phyloP scores from a whole-genome alignment of 37 sponge, comb jelly and placozoan species.

The Halichondria panicea region DNA sequence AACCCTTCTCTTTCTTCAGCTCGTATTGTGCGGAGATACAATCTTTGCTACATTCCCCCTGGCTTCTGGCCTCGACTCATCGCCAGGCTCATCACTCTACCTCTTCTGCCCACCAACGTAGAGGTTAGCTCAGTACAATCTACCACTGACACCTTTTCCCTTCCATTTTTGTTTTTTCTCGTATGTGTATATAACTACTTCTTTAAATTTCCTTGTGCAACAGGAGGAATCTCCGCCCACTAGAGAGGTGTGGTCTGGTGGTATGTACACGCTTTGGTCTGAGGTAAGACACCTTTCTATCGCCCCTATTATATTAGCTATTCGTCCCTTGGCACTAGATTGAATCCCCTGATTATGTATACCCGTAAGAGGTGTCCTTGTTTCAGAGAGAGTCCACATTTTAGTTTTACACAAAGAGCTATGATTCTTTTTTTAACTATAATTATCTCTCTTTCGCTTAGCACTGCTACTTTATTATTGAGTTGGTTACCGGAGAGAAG shows the following conservation, averaged over 20 bases:
- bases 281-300: not conserved
- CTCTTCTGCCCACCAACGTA: too few species aligned
- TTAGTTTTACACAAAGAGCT: not conserved
- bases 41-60: conserved; percentile 81
- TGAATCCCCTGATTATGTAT: too few species aligned
- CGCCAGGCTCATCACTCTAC: conserved; percentile 63
- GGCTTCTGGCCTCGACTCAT: conserved; percentile 85
- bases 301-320: not conserved
- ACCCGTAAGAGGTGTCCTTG: too few species aligned
- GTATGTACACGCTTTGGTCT: conserved; percentile 52
- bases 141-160: too few species aligned
- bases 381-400: not conserved
- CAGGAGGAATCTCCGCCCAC: too few species aligned
- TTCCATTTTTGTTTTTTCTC: too few species aligned
- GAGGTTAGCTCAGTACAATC: not conserved
- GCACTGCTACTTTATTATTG: conserved; percentile 48
- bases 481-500: not conserved
- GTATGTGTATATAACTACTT: too few species aligned
- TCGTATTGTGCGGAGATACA: conserved; percentile 63
- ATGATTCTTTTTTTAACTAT: not conserved
- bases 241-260: conserved; percentile 40
- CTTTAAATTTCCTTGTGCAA: too few species aligned
- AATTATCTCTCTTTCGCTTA: not conserved
- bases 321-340: not conserved
- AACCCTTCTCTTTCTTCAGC: too few species aligned